A percentile compares a stretch with the other conserved stretches of the same genome.
Evolutionary conservation across 2,113 vertebrate species (phyloP).

Genomic region (Bujurquina vittata): DNA sequence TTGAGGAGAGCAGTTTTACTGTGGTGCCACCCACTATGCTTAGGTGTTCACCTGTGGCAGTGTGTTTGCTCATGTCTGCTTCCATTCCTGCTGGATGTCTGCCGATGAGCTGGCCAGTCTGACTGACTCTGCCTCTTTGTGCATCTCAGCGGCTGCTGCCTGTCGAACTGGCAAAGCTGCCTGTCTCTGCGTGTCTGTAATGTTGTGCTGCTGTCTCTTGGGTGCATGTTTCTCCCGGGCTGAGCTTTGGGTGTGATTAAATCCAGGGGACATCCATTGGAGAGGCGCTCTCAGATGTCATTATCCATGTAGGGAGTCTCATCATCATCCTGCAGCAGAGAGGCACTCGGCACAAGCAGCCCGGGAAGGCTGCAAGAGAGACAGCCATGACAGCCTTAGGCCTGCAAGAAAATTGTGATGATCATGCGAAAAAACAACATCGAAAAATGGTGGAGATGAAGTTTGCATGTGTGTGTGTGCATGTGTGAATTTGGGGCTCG

Average conservation of each 20-base stretch:
- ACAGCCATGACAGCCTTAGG: slow-evolving; percentile 54
- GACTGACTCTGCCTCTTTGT: slow-evolving; percentile 36
- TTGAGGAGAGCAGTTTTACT: slow-evolving; percentile 13
- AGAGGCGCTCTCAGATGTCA: slow-evolving; percentile 66
- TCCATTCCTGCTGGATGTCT: slow-evolving; percentile 40
- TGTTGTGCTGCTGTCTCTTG: slow-evolving; percentile 21
- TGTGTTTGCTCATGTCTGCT: slow-evolving; percentile 44
- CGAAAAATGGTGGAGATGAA: background rate
- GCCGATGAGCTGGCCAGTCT: slow-evolving; percentile 41
- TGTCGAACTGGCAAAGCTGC: slow-evolving; percentile 38
- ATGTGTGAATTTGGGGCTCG: background rate
- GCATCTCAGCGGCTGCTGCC: slow-evolving; percentile 24
- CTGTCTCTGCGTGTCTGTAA: background rate
- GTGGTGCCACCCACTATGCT: slow-evolving; percentile 27
- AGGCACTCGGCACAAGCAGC: slow-evolving; percentile 13
- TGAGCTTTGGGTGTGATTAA: slow-evolving; percentile 61
- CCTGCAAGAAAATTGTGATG: slow-evolving; percentile 63
- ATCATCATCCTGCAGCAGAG: slow-evolving; percentile 54
- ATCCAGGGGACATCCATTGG: slow-evolving; percentile 62
- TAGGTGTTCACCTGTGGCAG: slow-evolving; percentile 51
- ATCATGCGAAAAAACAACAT: slow-evolving; percentile 41
- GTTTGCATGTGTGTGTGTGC: background rate
- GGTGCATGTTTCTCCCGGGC: slow-evolving; percentile 13
- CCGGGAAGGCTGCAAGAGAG: slow-evolving; percentile 30
- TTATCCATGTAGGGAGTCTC: slow-evolving; percentile 66